Conservation (phyloP, 2,797 vertebrate genomes). For the Ceryle rudis region DNA sequence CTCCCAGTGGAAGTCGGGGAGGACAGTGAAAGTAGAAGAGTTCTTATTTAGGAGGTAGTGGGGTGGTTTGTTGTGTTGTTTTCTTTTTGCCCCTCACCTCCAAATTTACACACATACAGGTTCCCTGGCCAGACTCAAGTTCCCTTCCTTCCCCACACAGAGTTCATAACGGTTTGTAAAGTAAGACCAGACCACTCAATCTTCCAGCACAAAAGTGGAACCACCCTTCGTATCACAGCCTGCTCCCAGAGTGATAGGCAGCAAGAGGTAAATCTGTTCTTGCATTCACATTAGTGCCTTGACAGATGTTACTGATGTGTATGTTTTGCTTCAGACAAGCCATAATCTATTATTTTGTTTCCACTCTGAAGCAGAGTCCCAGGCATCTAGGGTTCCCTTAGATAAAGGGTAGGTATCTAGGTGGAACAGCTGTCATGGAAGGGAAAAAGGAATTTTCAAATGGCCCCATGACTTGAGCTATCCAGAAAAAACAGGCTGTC, state of each 20-base stretch:
- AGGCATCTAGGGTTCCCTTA: conserved; percentile 11
- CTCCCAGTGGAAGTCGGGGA: not conserved
- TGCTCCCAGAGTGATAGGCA: not conserved
- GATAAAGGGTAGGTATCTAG: conserved; percentile 25
- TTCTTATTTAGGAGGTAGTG: not conserved
- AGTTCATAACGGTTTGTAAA: not conserved
- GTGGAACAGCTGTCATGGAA: conserved; percentile 46
- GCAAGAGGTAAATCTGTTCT: not conserved
- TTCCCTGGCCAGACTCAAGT: not conserved
- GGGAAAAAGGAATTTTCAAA: conserved; percentile 56
- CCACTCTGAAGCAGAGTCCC: conserved; percentile 53
- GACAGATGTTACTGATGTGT: not conserved
- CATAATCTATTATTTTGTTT: conserved; percentile 34
- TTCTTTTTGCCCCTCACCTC: not conserved
- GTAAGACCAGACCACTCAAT: conserved; percentile 5
- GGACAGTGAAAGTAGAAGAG: not conserved
- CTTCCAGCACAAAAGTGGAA: not conserved
- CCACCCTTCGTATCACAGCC: not conserved
- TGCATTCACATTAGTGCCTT: conserved; percentile 5
- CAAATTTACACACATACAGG: not conserved
- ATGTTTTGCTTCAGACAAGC: conserved; percentile 45
- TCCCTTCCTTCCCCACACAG: conserved; percentile 3
- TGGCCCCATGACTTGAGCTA: conserved; percentile 60
- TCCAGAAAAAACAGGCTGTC: conserved; percentile 69
- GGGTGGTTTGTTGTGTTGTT: not conserved